Evolutionary conservation across 2,797 vertebrate genomes (phyloP).

Genomic region (Gambusia yucatana): DNA sequence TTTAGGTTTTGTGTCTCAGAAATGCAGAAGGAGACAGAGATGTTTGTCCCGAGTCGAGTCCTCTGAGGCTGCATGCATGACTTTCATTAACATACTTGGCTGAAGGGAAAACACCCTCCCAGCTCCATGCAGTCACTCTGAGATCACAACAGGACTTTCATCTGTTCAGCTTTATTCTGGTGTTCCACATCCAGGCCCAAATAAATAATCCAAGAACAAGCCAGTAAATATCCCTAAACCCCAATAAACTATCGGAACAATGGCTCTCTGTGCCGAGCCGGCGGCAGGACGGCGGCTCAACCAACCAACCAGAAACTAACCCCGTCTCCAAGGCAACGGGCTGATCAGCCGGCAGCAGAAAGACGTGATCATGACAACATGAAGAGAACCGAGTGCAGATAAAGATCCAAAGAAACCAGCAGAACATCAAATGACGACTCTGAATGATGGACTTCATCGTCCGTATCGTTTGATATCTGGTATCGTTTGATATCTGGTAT

Average conservation of each 20-base stretch:
- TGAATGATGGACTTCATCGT: too few relatives aligned
- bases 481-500: too few relatives aligned
- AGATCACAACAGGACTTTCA: background rate
- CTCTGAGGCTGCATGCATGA: slow-evolving; percentile 14
- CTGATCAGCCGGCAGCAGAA: slow-evolving; percentile 53
- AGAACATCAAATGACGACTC: background rate
- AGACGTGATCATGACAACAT: background rate
- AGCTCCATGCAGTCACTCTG: background rate
- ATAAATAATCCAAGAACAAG: background rate
- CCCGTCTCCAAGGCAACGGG: slow-evolving; percentile 46
- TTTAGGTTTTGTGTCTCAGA: background rate
- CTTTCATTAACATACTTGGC: slow-evolving; percentile 22
- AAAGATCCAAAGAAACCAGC: background rate
- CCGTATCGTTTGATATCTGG: too few relatives aligned
- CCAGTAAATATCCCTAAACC: background rate
- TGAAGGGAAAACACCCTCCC: background rate
- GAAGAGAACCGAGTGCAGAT: background rate
- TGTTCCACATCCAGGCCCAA: background rate
- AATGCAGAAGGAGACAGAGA: background rate
- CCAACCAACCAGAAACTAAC: slow-evolving; percentile 43
- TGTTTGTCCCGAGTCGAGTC: background rate
- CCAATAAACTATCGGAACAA: slow-evolving; percentile 3
- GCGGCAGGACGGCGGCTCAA: slow-evolving; percentile 29
- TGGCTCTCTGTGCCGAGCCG: slow-evolving; percentile 17
- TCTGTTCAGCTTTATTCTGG: background rate